phyloP scores from a whole-genome alignment of 2,797 vertebrate genomes.

The Loris lydekkerianus region DNA sequence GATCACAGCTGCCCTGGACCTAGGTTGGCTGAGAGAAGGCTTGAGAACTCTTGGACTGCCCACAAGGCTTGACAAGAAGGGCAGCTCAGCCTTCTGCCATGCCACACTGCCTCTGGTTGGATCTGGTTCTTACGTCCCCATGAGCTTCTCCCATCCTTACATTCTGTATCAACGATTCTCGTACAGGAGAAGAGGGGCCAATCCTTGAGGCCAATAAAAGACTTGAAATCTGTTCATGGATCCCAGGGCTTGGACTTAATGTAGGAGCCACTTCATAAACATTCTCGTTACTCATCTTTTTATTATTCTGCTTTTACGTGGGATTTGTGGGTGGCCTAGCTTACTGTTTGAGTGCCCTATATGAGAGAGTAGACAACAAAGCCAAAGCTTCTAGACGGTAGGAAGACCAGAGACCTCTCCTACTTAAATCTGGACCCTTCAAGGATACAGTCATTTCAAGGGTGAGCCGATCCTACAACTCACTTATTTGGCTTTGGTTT shows the following conservation, averaged over 20 bases:
- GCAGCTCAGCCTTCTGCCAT: background rate
- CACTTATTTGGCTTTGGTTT: background rate
- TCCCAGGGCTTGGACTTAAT: background rate
- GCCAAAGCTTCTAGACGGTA: background rate
- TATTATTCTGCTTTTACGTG: background rate
- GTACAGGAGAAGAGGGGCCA: background rate
- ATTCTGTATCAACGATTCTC: background rate
- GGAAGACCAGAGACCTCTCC: background rate
- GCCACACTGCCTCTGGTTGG: background rate
- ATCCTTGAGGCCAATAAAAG: background rate
- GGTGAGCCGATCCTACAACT: background rate
- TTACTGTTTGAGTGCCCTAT: background rate
- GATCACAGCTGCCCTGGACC: background rate
- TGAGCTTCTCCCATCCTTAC: background rate
- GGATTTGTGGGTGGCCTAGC: background rate
- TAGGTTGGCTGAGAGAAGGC: background rate
- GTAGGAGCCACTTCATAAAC: slow-evolving; percentile 43
- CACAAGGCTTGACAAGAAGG: background rate
- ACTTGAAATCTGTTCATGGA: background rate
- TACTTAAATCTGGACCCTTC: background rate
- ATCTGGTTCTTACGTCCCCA: background rate
- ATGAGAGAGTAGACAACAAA: background rate
- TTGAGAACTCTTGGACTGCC: background rate
- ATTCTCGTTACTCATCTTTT: background rate
- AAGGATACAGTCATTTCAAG: background rate